A percentile compares a stretch with the other conserved stretches of the same genome.
These are phyloP conservation scores for Pangasianodon gigas DNA, from an alignment of 2,113 vertebrate genomes.

Conservation along the genomic window DNA sequence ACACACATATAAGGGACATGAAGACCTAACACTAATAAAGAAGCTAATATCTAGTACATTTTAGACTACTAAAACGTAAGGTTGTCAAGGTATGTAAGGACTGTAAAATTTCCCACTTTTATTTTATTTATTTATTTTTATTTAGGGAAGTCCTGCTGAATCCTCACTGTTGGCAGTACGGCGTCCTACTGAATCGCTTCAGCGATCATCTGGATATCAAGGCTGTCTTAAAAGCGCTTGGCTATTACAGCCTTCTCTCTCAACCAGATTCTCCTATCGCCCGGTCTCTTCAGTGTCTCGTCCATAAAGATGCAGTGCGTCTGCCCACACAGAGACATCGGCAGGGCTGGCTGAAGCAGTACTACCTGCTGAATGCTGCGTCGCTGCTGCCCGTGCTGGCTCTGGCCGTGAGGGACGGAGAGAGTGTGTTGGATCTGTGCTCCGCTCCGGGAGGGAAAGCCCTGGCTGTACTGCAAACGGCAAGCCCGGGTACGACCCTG, in stretches of 20 bases:
- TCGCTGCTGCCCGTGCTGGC: constrained; percentile 90
- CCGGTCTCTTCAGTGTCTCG: constrained; percentile 76
- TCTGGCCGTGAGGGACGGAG: constrained; percentile 80
- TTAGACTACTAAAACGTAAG: not conserved
- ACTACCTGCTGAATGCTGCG: constrained; percentile 90
- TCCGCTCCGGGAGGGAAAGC: constrained; percentile 95
- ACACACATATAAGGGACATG: not conserved
- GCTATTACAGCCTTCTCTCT: constrained; percentile 74
- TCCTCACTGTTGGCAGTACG: constrained; percentile 86
- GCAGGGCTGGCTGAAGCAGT: constrained; percentile 82
- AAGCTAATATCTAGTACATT: not conserved
- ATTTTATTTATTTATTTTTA: not conserved
- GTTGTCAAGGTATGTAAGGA: not conserved
- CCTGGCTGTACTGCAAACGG: constrained; percentile 83
- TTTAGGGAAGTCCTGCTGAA: constrained; percentile 79
- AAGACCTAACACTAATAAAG: not conserved
- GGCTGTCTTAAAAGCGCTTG: constrained; percentile 70
- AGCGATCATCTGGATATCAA: constrained; percentile 69
- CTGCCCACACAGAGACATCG: constrained; percentile 84
- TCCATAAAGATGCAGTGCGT: constrained; percentile 68
- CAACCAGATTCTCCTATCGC: constrained; percentile 48
- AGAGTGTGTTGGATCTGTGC: constrained; percentile 89
- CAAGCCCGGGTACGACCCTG: constrained; percentile 75
- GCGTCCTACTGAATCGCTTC: constrained; percentile 88
- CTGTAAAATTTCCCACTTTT: not conserved